phyloP scores from a whole-genome alignment of 2,797 vertebrate species.

The Gastrophryne carolinensis region DNA sequence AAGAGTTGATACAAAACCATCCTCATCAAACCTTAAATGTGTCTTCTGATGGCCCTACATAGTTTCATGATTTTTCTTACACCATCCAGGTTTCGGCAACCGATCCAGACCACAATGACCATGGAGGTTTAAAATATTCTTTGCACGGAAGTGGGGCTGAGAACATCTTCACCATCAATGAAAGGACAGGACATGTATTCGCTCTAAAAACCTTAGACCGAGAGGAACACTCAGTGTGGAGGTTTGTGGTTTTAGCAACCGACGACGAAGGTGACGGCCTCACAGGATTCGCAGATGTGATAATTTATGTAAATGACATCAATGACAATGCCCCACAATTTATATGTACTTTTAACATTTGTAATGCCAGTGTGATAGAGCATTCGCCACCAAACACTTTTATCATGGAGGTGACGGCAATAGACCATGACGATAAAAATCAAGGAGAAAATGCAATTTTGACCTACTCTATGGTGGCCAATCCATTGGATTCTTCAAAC shows the following conservation, averaged over 20 bases:
- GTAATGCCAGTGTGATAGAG: slow-evolving; percentile 79
- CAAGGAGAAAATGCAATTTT: slow-evolving; percentile 84
- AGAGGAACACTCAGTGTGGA: slow-evolving; percentile 83
- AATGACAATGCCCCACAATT: slow-evolving; percentile 86
- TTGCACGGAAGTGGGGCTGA: slow-evolving; percentile 84
- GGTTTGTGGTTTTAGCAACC: slow-evolving; percentile 86
- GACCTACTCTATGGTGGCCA: slow-evolving; percentile 78
- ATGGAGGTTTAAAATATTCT: slow-evolving; percentile 84
- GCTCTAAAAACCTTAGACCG: slow-evolving; percentile 80
- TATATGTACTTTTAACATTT: slow-evolving; percentile 75
- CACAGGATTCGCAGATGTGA: slow-evolving; percentile 87
- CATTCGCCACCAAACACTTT: slow-evolving; percentile 76
- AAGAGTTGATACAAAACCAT: too few species aligned
- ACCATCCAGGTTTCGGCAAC: slow-evolving; percentile 77
- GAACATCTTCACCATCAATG: slow-evolving; percentile 84
- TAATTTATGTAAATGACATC: slow-evolving; percentile 88
- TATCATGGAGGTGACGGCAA: slow-evolving; percentile 85
- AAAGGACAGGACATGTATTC: slow-evolving; percentile 84
- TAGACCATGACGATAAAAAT: slow-evolving; percentile 80
- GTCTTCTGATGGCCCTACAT: too few species aligned
- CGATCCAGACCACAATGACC: slow-evolving; percentile 82
- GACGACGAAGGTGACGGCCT: slow-evolving; percentile 88
- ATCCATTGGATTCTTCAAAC: slow-evolving; percentile 65
- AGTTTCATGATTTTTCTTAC: not conserved
- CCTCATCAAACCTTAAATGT: too few species aligned